Conservation (phyloP, 2,797 vertebrate species). For the Neosilurus hyrtlii region DNA sequence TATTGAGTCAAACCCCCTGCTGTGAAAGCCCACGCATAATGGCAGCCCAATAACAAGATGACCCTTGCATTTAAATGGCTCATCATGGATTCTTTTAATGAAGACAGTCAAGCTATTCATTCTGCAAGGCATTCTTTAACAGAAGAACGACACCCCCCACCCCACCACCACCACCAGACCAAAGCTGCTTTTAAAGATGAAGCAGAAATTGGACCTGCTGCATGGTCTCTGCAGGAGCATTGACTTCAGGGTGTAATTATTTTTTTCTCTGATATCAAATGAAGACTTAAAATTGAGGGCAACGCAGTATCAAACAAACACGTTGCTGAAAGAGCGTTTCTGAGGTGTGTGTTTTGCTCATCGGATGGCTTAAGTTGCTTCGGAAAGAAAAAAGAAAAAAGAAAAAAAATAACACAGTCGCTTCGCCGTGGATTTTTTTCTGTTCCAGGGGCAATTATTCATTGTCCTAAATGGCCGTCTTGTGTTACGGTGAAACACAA, state of each 20-base stretch:
- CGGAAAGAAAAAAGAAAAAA: neutral
- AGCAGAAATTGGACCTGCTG: constrained; percentile 62
- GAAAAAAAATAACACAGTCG: constrained; percentile 34
- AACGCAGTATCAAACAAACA: constrained; percentile 56
- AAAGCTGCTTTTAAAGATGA: constrained; percentile 63
- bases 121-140: constrained; percentile 56
- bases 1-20: constrained; percentile 54
- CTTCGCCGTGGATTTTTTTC: neutral
- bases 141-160: constrained; percentile 37
- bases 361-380: neutral
- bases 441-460: constrained; percentile 51
- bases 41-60: constrained; percentile 68
- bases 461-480: constrained; percentile 50
- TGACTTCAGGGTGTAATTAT: constrained; percentile 76
- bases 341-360: constrained; percentile 37
- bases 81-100: constrained; percentile 72
- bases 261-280: constrained; percentile 66
- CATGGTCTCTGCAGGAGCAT: constrained; percentile 59
- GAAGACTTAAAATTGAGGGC: constrained; percentile 63
- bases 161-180: too few species aligned
- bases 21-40: constrained; percentile 54
- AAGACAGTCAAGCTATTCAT: constrained; percentile 63
- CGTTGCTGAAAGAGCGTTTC: constrained; percentile 57
- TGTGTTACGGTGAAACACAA: constrained; percentile 45
- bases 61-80: constrained; percentile 74